Evolutionary conservation across 2,888 invertebrate genomes (phyloP).

Genomic region (Uropetala carovei): DNA sequence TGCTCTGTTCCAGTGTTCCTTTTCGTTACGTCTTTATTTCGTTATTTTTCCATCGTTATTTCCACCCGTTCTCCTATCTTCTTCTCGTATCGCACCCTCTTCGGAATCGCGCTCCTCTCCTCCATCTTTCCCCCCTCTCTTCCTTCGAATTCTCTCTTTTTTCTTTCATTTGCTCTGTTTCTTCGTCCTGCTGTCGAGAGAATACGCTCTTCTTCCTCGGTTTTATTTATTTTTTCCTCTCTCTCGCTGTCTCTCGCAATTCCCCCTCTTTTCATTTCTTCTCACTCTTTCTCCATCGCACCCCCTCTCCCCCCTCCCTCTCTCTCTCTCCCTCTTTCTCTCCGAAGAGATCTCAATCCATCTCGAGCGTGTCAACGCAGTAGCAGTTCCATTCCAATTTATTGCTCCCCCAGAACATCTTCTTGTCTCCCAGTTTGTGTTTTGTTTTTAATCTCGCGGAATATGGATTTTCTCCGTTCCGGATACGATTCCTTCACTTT

Average conservation of each 20-base stretch:
- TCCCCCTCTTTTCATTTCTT: neutral
- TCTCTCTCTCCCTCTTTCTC: neutral
- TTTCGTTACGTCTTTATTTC: neutral
- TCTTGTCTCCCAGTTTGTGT: slow-evolving; percentile 23
- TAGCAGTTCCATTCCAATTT: slow-evolving; percentile 58
- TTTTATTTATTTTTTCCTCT: slow-evolving; percentile 6
- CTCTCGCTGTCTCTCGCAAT: neutral
- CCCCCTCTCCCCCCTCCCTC: neutral
- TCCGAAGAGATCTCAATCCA: slow-evolving; percentile 54
- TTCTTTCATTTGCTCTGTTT: slow-evolving; percentile 7
- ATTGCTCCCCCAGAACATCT: slow-evolving; percentile 45
- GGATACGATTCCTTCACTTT: neutral
- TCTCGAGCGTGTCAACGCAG: slow-evolving; percentile 57
- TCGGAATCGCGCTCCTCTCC: neutral
- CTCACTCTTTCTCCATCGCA: neutral
- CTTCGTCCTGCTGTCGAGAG: neutral
- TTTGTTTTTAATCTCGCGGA: slow-evolving; percentile 57
- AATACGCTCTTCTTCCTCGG: neutral
- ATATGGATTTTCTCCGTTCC: slow-evolving; percentile 39
- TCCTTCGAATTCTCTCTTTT: no score
- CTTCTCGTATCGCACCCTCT: neutral
- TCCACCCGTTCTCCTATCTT: neutral
- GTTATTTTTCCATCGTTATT: neutral
- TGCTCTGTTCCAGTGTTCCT: neutral
- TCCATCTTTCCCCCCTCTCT: neutral